Conservation (phyloP, 2,797 vertebrate species). For the Nannoperca australis region DNA sequence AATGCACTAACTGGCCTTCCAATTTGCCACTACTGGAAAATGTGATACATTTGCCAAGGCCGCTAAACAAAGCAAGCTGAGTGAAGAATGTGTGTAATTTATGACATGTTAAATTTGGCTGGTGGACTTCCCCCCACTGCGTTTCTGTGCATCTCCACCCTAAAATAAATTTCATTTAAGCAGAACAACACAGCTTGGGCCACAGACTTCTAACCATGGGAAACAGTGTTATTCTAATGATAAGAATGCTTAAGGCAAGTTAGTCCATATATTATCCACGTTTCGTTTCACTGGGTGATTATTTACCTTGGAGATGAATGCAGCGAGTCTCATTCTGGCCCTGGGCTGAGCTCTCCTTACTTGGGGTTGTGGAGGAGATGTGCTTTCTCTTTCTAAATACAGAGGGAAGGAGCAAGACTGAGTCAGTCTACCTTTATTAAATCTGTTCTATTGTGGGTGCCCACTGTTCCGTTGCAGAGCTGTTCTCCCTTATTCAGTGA, state of each 20-base stretch:
- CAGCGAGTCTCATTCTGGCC: slow-evolving; percentile 45
- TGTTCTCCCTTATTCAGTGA: slow-evolving; percentile 1
- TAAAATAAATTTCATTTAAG: slow-evolving; percentile 66
- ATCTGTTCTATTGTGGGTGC: slow-evolving; percentile 36
- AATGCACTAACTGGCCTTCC: slow-evolving; percentile 38
- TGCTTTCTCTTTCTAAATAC: slow-evolving; percentile 43
- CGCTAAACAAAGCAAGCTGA: slow-evolving; percentile 78
- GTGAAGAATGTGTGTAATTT: slow-evolving; percentile 73
- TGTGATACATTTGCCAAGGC: slow-evolving; percentile 51
- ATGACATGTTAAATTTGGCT: slow-evolving; percentile 74
- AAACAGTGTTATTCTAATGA: slow-evolving; percentile 73
- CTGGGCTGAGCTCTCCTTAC: slow-evolving; percentile 29
- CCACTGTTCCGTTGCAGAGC: slow-evolving; percentile 25
- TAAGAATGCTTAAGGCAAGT: slow-evolving; percentile 61
- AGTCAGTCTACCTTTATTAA: slow-evolving; percentile 39
- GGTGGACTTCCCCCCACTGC: slow-evolving; percentile 35
- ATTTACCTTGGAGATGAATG: slow-evolving; percentile 73
- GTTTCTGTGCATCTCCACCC: slow-evolving; percentile 54
- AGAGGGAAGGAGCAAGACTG: slow-evolving; percentile 19
- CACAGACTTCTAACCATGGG: slow-evolving; percentile 66
- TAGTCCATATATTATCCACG: slow-evolving; percentile 44
- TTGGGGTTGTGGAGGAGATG: slow-evolving; percentile 37
- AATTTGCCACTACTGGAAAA: slow-evolving; percentile 64
- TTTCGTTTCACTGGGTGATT: slow-evolving; percentile 59
- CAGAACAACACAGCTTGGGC: slow-evolving; percentile 55